Base-by-base conservation (phyloP, 2,797 vertebrate species). In the Delichon dasypus region DNA sequence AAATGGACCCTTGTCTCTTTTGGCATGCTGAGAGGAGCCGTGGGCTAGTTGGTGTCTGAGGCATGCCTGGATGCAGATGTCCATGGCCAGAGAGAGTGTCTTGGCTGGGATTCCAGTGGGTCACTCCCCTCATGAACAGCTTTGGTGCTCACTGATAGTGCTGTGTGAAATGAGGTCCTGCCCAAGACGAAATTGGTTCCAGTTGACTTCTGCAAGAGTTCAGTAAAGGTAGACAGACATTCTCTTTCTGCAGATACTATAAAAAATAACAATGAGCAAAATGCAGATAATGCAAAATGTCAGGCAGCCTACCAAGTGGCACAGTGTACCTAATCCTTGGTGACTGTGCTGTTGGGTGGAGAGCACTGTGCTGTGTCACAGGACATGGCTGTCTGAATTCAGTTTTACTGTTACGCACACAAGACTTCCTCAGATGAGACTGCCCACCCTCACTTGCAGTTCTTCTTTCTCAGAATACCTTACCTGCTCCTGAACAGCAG, bases 211-310 rank as follows among this genome's bases (percentile, higher is more conserved):
- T 85, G 40, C 16, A 36, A 48, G 51, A 30, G 10, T 26, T 62
- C 17, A 61, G 40, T 65, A 50, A 70, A 82, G 53, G 11, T 4
- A 62, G 30, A 7, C 26, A 82, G 44, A 22, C 0, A 34, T 30
- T 57, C 4, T 87, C 29, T 72, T 88, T 72, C 62, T 83, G 15
- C 38, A 68, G 26, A 26, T 53, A 18, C 42, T 53, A 17, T 47
- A 44, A 73, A 84, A 79, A 95, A 44, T 70, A 60, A 32, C 16
- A 68, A 21, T 10, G 34, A 89, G 25, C 12, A 72, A 90, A 89
- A 77, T 10, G 8, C 19, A 77, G 45, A 29, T 30, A 53, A 58
- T 16, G 38, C 20, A 80, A 47, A 80, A 54, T 44, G 14, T 47
- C 29, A 32, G 54, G 34, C 42, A 80, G 68, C 57, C 40, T 75